Conservation (phyloP, 2,888 invertebrate species). For the Galerucella nymphaeae region DNA sequence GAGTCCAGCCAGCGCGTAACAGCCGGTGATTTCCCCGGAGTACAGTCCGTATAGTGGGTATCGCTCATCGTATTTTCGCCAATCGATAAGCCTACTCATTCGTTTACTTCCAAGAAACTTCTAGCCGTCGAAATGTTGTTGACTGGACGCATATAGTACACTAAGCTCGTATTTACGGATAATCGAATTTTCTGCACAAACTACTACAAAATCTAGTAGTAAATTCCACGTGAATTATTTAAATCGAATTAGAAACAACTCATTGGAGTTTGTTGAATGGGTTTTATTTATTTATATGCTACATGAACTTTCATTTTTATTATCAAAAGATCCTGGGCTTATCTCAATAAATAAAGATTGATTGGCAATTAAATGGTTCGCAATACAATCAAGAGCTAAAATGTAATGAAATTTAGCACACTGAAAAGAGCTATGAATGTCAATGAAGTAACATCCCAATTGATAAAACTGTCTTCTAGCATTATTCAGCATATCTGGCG, state of each 20-base stretch:
- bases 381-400: no score
- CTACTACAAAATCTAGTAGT: background rate
- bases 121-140: constrained; percentile 9
- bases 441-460: no score
- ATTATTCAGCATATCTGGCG: no score
- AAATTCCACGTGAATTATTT: background rate
- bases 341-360: no score
- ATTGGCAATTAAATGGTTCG: no score
- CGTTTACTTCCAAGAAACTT: constrained; percentile 16
- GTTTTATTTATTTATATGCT: background rate
- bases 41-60: constrained; percentile 17
- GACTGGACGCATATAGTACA: constrained; percentile 1
- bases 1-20: constrained; percentile 21
- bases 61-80: constrained; percentile 17
- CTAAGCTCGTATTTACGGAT: constrained; percentile 1
- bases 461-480: no score
- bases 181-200: background rate
- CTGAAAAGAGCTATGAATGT: no score
- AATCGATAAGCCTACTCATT: constrained; percentile 28
- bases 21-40: constrained; percentile 27
- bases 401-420: no score
- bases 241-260: background rate
- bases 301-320: background rate
- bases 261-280: no score
- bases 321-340: no score